A percentile compares a stretch with the other conserved stretches of the same genome.
These are phyloP conservation scores for Ormyrus thymus DNA, from an alignment of 2,888 invertebrate genomes.

Conservation along the genomic window DNA sequence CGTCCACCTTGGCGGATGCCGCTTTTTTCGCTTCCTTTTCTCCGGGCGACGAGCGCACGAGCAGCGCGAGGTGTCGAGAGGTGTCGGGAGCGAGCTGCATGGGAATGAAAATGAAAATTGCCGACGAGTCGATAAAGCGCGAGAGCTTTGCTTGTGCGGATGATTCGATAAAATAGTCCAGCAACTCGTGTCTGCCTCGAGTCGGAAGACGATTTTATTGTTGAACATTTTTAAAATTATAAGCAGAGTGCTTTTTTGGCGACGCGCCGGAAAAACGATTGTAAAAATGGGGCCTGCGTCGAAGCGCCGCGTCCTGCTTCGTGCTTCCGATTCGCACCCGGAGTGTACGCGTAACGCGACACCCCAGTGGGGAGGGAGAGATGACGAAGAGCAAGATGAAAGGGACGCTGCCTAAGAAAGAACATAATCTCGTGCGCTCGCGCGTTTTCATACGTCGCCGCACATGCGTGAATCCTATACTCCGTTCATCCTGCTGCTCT, in stretches of 20 bases:
- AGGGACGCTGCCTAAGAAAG: neutral
- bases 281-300: neutral
- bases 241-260: no score
- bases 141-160: neutral
- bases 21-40: conserved; percentile 4
- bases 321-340: conserved; percentile 54
- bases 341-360: conserved; percentile 58
- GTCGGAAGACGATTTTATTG: no score
- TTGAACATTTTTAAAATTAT: no score
- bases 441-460: neutral
- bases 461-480: no score
- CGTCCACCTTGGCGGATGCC: neutral
- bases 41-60: neutral
- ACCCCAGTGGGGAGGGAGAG: conserved; percentile 41
- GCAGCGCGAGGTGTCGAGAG: conserved; percentile 17
- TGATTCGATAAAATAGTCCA: neutral
- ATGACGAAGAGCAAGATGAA: conserved; percentile 27
- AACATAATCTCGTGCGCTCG: neutral
- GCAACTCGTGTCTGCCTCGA: neutral
- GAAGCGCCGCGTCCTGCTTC: conserved; percentile 52
- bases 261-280: no score
- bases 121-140: conserved; percentile 27
- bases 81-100: neutral
- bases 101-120: conserved; percentile 41
- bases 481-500: no score